phyloP scores from a whole-genome alignment of 2,113 vertebrate species.

The Cyprinus carpio region DNA sequence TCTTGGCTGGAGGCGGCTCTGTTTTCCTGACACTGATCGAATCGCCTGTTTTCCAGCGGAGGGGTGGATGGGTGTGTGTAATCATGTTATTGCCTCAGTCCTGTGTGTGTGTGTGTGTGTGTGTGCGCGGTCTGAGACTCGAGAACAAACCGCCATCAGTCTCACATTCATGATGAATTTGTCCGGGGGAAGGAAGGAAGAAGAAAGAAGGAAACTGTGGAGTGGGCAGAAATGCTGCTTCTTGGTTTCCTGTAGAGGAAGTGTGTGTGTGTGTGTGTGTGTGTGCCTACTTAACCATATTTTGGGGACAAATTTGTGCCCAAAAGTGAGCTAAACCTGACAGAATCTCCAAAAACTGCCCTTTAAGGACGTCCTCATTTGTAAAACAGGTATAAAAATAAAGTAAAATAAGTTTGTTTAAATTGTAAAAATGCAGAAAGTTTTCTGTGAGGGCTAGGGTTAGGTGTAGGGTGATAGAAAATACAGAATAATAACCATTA shows the following conservation, averaged over 20 bases:
- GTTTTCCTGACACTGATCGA: slow-evolving; percentile 46
- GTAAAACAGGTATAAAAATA: too few species aligned
- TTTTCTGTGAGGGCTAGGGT: too few species aligned
- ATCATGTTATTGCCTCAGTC: background rate
- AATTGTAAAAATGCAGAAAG: too few species aligned
- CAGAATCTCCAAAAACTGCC: too few species aligned
- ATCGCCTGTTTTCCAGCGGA: slow-evolving; percentile 4
- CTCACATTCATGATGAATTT: slow-evolving; percentile 61
- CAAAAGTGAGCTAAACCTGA: too few species aligned
- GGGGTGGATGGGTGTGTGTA: background rate
- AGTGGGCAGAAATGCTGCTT: slow-evolving; percentile 78
- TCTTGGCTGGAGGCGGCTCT: slow-evolving; percentile 36
- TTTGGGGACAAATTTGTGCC: too few species aligned
- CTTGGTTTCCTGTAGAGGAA: slow-evolving; percentile 80
- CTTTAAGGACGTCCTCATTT: too few species aligned
- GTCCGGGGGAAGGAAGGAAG: slow-evolving; percentile 53
- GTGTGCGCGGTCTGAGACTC: background rate
- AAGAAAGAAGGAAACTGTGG: slow-evolving; percentile 78
- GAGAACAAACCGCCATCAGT: slow-evolving; percentile 65
- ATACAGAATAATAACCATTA: too few species aligned
- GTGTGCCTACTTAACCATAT: too few species aligned
- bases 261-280: slow-evolving; percentile 56
- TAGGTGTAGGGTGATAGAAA: too few species aligned
- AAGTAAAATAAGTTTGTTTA: too few species aligned
- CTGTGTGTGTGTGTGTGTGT: slow-evolving; percentile 21